Percentiles rank a stretch among this genome's conserved stretches.
Evolutionary conservation across 2,797 vertebrate genomes (phyloP).

Genomic region (Apogon talboti): DNA sequence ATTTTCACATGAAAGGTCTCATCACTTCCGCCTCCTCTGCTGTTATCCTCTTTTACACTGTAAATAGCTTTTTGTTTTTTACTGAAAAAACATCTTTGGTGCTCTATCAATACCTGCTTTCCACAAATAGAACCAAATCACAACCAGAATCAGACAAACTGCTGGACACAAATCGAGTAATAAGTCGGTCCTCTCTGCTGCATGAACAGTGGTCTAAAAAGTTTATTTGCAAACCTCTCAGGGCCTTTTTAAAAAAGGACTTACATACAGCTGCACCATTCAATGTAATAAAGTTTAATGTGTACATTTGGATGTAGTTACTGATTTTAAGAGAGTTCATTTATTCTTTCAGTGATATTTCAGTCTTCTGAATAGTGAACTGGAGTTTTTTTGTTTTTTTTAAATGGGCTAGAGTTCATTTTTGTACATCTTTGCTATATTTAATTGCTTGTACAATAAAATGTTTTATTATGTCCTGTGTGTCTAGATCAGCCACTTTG

Average conservation of each 20-base stretch:
- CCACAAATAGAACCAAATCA: neutral
- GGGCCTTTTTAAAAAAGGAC: too few species aligned
- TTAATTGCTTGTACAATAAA: constrained; percentile 33
- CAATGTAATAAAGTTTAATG: too few species aligned
- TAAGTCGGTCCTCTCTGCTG: neutral
- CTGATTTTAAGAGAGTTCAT: neutral
- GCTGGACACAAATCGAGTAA: neutral
- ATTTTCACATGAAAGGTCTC: too few species aligned
- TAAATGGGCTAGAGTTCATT: neutral
- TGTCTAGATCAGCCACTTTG: neutral
- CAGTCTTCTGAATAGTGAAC: neutral
- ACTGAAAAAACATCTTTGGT: too few species aligned
- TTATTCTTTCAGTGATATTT: neutral
- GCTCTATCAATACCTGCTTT: neutral
- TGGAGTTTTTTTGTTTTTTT: constrained; percentile 21
- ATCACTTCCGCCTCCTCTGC: neutral
- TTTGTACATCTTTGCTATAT: constrained; percentile 4
- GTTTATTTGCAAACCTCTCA: too few species aligned
- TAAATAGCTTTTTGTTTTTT: neutral
- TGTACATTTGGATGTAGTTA: too few species aligned
- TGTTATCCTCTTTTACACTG: neutral
- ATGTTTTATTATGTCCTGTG: neutral
- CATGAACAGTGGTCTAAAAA: neutral
- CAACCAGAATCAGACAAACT: neutral
- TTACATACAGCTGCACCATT: too few species aligned